phyloP scores from a whole-genome alignment of 2,888 invertebrate genomes.

The Smittia sp. region DNA sequence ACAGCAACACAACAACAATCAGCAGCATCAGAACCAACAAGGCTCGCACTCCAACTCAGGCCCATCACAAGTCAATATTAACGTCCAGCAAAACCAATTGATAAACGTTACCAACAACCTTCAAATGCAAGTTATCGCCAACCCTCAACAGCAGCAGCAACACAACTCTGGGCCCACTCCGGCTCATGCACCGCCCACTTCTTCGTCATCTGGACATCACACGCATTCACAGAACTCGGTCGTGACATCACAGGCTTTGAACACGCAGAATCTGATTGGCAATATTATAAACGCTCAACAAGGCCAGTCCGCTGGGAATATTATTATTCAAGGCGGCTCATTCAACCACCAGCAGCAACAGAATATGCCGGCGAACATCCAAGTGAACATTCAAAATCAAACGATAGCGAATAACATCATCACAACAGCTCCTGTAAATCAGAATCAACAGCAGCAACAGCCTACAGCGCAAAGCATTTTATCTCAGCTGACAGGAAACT shows the following conservation, averaged over 20 bases:
- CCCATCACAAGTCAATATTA: constrained; percentile 39
- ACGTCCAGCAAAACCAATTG: constrained; percentile 42
- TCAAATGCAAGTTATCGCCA: constrained; percentile 42
- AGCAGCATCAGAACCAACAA: not conserved
- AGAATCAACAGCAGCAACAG: constrained; percentile 41
- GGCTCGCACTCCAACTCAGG: not conserved
- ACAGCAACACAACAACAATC: constrained; percentile 43
- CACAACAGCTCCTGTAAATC: constrained; percentile 44
- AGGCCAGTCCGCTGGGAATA: constrained; percentile 23
- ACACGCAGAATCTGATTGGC: constrained; percentile 37
- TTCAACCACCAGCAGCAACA: constrained; percentile 42
- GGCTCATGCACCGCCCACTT: constrained; percentile 37
- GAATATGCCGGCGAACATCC: constrained; percentile 41
- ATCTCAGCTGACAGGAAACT: constrained; percentile 61
- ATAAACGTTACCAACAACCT: constrained; percentile 43
- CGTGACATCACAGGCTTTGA: constrained; percentile 28
- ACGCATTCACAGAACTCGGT: constrained; percentile 43
- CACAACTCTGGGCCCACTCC: constrained; percentile 17
- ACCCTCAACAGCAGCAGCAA: constrained; percentile 42
- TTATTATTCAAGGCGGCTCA: constrained; percentile 32
- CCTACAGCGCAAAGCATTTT: constrained; percentile 48
- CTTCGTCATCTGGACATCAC: constrained; percentile 42
- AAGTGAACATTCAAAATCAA: constrained; percentile 42
- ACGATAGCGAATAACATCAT: constrained; percentile 42
- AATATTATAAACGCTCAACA: constrained; percentile 38